phyloP scores from a whole-genome alignment of 2,113 vertebrate species.

The Odontophorus gujanensis region DNA sequence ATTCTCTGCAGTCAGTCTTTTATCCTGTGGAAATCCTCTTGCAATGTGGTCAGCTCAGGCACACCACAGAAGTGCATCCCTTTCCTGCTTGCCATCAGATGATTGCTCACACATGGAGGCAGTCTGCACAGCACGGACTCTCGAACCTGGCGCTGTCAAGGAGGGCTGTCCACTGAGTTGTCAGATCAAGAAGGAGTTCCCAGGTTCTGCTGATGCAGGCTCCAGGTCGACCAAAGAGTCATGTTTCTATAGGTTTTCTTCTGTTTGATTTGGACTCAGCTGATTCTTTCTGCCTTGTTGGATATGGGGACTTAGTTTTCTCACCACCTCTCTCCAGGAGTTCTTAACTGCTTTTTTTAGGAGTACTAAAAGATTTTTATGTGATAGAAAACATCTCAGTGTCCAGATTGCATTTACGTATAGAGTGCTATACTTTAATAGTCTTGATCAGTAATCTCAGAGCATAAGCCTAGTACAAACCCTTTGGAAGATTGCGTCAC shows the following conservation, averaged over 20 bases:
- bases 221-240: neutral
- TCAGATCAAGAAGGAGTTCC: neutral
- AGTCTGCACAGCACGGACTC: neutral
- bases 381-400: neutral
- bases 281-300: neutral
- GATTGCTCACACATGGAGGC: neutral
- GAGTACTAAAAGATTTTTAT: neutral
- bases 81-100: neutral
- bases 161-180: neutral
- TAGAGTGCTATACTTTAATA: neutral
- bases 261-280: neutral
- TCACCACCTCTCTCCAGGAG: neutral
- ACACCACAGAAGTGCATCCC: neutral
- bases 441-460: neutral
- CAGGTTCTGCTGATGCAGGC: neutral
- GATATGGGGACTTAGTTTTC: neutral
- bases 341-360: neutral
- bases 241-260: neutral
- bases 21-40: neutral
- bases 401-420: neutral
- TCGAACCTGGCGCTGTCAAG: rapidly evolving
- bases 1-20: neutral
- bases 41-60: neutral
- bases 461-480: neutral
- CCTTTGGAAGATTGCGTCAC: neutral